Evolutionary conservation across 2,888 invertebrate species (phyloP).

Genomic region (Stenichneumon culpator): DNA sequence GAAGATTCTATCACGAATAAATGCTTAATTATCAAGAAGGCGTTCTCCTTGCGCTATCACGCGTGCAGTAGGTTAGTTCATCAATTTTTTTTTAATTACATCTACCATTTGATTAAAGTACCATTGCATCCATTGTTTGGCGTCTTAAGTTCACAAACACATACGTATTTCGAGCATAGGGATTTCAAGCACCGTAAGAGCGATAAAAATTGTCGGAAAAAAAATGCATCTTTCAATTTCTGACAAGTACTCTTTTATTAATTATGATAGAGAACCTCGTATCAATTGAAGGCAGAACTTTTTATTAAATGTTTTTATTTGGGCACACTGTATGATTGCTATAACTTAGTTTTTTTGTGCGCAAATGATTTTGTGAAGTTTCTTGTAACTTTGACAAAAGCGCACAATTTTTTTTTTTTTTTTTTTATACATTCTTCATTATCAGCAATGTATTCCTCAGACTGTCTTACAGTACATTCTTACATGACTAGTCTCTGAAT

Average conservation of each 20-base stretch:
- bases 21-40: background rate
- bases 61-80: background rate
- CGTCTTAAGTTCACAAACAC: background rate
- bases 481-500: slow-evolving; percentile 10
- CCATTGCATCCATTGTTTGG: background rate
- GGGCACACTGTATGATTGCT: background rate
- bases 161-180: background rate
- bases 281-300: background rate
- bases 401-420: background rate
- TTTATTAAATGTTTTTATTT: background rate
- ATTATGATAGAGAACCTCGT: background rate
- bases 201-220: background rate
- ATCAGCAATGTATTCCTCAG: background rate
- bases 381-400: background rate
- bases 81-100: background rate
- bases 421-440: background rate
- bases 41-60: background rate
- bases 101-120: background rate
- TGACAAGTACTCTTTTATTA: background rate
- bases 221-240: background rate
- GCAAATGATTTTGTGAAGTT: background rate
- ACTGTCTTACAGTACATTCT: slow-evolving; percentile 8
- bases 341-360: background rate
- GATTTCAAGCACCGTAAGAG: background rate
- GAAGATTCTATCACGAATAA: background rate